phyloP scores from a whole-genome alignment of 2,797 vertebrate species.

The Hydrophis major region DNA sequence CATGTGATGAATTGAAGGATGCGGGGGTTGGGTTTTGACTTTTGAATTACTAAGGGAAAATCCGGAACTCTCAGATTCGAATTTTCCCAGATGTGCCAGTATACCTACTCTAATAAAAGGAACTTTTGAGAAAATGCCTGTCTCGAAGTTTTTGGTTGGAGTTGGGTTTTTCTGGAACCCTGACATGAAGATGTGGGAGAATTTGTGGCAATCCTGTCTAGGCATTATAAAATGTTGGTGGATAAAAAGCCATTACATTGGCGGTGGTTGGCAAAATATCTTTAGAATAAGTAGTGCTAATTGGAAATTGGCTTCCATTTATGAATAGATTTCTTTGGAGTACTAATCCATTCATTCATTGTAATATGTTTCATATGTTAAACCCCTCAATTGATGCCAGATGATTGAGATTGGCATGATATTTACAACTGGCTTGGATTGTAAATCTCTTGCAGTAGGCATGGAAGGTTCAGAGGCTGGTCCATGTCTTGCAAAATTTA shows the following conservation, averaged over 20 bases:
- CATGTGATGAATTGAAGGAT: no score
- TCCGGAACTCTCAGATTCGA: no score
- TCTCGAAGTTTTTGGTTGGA: no score
- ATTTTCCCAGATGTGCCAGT: no score
- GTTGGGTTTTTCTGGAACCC: no score
- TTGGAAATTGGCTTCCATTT: neutral
- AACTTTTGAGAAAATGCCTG: no score
- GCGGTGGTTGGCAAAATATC: neutral
- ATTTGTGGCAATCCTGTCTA: neutral
- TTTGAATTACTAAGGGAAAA: no score
- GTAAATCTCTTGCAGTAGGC: neutral
- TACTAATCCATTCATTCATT: neutral
- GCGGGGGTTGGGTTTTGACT: no score
- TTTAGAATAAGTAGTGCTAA: neutral
- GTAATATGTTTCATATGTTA: neutral
- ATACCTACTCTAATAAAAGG: no score
- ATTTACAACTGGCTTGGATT: neutral
- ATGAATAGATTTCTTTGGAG: neutral
- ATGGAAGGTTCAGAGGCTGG: neutral
- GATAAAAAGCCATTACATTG: neutral
- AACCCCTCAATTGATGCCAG: neutral
- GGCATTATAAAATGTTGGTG: neutral
- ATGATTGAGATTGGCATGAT: neutral
- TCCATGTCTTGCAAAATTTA: neutral
- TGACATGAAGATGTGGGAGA: neutral